Conservation (phyloP, 2,888 invertebrate species). For the Rosalia funebris region DNA sequence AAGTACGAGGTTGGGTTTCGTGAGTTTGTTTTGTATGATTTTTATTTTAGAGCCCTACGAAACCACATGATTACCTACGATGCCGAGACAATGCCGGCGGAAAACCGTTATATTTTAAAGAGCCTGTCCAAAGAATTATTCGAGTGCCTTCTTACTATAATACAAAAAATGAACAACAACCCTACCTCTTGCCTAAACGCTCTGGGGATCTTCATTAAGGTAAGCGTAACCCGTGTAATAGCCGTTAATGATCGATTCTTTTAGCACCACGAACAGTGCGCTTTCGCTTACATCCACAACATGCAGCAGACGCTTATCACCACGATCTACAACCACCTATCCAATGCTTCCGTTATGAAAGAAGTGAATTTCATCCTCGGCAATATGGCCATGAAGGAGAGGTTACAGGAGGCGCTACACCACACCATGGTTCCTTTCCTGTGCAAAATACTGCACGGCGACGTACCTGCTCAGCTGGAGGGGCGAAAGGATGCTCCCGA, state of each 20-base stretch:
- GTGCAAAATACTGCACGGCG: conserved; percentile 38
- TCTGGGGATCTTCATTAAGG: conserved; percentile 44
- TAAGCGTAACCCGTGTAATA: conserved; percentile 26
- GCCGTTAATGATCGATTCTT: conserved; percentile 2
- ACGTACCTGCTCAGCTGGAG: conserved; percentile 31
- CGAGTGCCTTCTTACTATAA: conserved; percentile 35
- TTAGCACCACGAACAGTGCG: conserved; percentile 31
- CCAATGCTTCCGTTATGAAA: conserved; percentile 36
- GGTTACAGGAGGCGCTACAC: conserved; percentile 38
- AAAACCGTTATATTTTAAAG: conserved; percentile 34
- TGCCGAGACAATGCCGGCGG: conserved; percentile 27
- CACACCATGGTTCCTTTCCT: conserved; percentile 42
- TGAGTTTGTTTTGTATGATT: not conserved
- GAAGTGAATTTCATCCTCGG: conserved; percentile 44
- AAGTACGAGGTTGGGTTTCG: conserved; percentile 26
- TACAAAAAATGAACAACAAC: conserved; percentile 31
- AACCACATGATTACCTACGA: conserved; percentile 36
- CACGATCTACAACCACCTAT: conserved; percentile 24
- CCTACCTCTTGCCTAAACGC: conserved; percentile 38
- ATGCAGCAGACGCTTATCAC: conserved; percentile 32
- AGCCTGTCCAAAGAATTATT: conserved; percentile 34
- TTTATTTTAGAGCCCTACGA: conserved; percentile 41
- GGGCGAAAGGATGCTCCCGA: conserved; percentile 30
- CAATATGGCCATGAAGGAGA: conserved; percentile 36
- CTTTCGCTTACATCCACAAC: conserved; percentile 22